These are phyloP conservation scores for Ceratosolen solmsi DNA, from an alignment of 1,140 invertebrate species.

Conservation along the genomic window DNA sequence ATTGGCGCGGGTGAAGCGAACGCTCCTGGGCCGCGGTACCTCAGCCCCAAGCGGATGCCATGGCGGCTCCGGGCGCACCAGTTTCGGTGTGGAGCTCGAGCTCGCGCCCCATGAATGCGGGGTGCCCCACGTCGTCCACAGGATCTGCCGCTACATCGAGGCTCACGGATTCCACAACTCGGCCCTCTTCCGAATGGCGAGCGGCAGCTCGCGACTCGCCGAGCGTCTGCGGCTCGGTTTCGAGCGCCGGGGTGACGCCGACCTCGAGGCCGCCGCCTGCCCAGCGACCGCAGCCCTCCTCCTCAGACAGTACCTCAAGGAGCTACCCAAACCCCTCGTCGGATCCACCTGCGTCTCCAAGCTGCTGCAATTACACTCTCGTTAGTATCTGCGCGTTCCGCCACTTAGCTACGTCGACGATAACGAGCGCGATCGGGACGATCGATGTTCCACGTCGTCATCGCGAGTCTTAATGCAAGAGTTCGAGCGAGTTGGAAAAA, in stretches of 20 bases:
- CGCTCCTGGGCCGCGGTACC: conserved; percentile 63
- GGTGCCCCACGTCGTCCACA: conserved; percentile 70
- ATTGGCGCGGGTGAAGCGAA: conserved; percentile 70
- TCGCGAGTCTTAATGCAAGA: no score
- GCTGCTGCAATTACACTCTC: conserved; percentile 66
- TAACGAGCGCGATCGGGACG: no score
- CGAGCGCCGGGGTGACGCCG: conserved; percentile 72
- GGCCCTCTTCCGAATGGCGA: conserved; percentile 68
- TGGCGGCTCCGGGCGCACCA: background rate
- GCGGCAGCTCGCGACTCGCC: conserved; percentile 22
- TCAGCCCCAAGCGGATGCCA: background rate
- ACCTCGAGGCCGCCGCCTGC: conserved; percentile 69
- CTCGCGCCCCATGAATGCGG: conserved; percentile 65
- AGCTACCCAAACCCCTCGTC: conserved; percentile 73
- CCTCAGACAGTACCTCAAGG: conserved; percentile 72
- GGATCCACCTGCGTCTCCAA: conserved; percentile 66
- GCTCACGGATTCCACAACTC: conserved; percentile 68
- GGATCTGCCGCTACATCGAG: conserved; percentile 72
- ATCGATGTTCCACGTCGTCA: no score
- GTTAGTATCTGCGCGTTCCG: conserved; percentile 57
- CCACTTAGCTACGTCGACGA: no score
- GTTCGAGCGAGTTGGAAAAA: no score
- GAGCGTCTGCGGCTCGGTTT: conserved; percentile 70
- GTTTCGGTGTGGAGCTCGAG: conserved; percentile 67
- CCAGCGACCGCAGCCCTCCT: conserved; percentile 72